phyloP scores from a whole-genome alignment of 2,888 invertebrate species.

The Diloba caeruleocephala region DNA sequence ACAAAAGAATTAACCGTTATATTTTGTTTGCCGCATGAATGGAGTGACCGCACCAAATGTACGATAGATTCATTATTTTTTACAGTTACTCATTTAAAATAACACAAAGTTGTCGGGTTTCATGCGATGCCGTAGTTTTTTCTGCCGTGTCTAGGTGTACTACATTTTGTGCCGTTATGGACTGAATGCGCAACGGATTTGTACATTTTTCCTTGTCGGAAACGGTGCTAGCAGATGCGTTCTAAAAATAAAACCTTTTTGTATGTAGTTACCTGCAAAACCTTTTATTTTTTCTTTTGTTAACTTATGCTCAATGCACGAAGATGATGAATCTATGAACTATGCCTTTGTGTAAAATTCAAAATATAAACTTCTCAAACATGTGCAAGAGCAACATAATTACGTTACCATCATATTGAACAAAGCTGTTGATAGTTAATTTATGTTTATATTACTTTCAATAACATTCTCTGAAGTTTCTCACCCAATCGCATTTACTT shows the following conservation, averaged over 20 bases:
- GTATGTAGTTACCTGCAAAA: slow-evolving; percentile 22
- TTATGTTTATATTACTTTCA: slow-evolving; percentile 10
- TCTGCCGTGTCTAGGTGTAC: slow-evolving; percentile 18
- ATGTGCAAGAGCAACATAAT: too few relatives aligned
- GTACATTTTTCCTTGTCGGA: slow-evolving; percentile 40
- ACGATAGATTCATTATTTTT: slow-evolving; percentile 59
- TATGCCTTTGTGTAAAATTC: slow-evolving; percentile 5
- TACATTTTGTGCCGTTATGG: slow-evolving; percentile 41
- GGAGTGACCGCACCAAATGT: slow-evolving; percentile 59
- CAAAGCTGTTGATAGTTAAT: slow-evolving; percentile 1
- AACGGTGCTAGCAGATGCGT: slow-evolving; percentile 27
- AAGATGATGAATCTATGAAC: background rate
- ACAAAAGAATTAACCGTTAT: slow-evolving; percentile 68
- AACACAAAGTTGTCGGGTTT: slow-evolving; percentile 61
- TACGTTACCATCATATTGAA: background rate
- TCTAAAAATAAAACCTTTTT: slow-evolving; percentile 50
- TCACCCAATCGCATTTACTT: slow-evolving; percentile 2
- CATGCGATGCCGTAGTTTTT: slow-evolving; percentile 41
- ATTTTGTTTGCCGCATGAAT: slow-evolving; percentile 70
- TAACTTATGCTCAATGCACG: background rate
- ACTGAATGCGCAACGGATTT: slow-evolving; percentile 24
- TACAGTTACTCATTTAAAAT: slow-evolving; percentile 69
- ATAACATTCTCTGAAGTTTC: background rate
- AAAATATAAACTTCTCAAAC: background rate
- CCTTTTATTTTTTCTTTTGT: slow-evolving; percentile 2